Conservation (phyloP, 2,888 invertebrate genomes). For the Meandrusa payeni region DNA sequence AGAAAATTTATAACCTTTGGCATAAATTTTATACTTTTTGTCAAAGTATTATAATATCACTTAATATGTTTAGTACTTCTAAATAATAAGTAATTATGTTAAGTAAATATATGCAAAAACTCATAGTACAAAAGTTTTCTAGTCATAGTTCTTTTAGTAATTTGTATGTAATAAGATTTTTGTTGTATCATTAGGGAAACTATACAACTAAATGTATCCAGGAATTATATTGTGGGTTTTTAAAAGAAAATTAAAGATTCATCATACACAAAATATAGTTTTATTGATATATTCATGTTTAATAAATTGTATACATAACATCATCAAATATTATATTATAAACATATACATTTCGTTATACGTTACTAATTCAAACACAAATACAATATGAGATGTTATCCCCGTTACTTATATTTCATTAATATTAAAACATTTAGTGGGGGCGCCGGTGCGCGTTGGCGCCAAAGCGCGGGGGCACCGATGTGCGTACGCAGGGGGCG, state of each 20-base stretch:
- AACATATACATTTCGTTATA: conserved; percentile 81
- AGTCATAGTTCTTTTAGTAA: conserved; percentile 44
- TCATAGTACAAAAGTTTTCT: conserved; percentile 65
- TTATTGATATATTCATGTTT: conserved; percentile 81
- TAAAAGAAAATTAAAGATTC: conserved; percentile 65
- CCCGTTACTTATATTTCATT: conserved; percentile 66
- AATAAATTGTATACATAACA: conserved; percentile 82
- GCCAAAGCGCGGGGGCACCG: conserved; percentile 63
- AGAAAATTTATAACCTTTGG: too few relatives aligned
- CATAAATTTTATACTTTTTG: too few relatives aligned
- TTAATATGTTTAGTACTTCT: too few relatives aligned
- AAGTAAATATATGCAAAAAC: too few relatives aligned
- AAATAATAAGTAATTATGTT: too few relatives aligned
- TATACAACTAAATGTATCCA: conserved; percentile 4
- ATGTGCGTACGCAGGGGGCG: conserved; percentile 60
- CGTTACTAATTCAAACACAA: conserved; percentile 78
- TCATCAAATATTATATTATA: conserved; percentile 81
- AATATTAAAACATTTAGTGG: conserved; percentile 64
- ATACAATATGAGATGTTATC: conserved; percentile 80
- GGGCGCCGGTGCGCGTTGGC: conserved; percentile 60
- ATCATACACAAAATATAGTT: conserved; percentile 81
- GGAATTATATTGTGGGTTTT: conserved; percentile 13
- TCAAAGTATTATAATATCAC: too few relatives aligned
- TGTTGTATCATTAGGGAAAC: conserved; percentile 17
- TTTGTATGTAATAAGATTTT: conserved; percentile 24